Evolutionary conservation across 2,113 vertebrate species (phyloP).

Genomic region (Dasyornis broadbenti): DNA sequence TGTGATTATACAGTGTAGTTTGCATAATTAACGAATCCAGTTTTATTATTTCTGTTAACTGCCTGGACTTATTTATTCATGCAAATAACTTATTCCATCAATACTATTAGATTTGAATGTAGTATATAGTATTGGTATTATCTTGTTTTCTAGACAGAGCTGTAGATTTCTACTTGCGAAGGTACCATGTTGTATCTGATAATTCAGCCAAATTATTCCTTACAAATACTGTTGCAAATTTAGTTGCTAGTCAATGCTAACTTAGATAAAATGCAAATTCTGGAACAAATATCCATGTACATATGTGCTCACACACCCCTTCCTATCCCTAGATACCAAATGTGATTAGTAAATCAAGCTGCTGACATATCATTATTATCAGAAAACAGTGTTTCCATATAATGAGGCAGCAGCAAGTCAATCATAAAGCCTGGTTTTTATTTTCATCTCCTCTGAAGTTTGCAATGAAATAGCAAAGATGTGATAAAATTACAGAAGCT

Average conservation of each 20-base stretch:
- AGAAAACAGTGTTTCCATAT: background rate
- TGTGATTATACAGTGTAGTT: background rate
- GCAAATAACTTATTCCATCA: background rate
- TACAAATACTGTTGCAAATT: background rate
- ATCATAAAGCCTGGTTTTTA: background rate
- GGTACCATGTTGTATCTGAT: background rate
- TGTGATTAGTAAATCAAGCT: slow-evolving; percentile 8
- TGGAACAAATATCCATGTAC: background rate
- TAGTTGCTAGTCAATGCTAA: background rate
- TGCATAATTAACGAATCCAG: background rate
- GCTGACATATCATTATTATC: background rate
- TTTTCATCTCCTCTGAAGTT: background rate
- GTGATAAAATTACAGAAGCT: background rate
- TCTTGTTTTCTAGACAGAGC: background rate
- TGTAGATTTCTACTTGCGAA: background rate
- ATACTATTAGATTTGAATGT: background rate
- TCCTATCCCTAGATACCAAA: background rate
- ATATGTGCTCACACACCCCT: background rate
- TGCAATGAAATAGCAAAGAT: background rate
- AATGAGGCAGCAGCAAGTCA: background rate
- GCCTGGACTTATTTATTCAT: background rate
- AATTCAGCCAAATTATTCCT: background rate
- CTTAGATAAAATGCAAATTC: slow-evolving; percentile 10
- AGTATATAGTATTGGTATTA: background rate
- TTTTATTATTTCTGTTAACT: background rate